These are phyloP conservation scores for Polypedilum vanderplanki DNA, from an alignment of 1,140 invertebrate species.

Conservation along the genomic window DNA sequence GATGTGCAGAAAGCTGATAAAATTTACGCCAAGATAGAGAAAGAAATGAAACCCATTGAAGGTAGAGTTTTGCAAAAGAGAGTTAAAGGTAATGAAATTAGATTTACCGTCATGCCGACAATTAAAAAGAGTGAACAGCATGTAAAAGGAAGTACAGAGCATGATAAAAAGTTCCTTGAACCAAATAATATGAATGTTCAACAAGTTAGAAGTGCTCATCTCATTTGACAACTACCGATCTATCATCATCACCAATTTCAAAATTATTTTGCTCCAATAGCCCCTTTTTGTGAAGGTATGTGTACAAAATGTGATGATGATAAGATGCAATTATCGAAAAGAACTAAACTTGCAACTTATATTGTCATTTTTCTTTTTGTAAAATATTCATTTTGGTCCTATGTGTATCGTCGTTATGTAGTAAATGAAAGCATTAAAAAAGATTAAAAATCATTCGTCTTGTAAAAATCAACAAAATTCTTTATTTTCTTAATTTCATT, in stretches of 20 bases:
- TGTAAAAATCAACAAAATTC: background rate
- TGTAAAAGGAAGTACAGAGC: background rate
- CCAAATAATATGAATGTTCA: background rate
- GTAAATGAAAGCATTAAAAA: background rate
- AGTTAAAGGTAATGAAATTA: conserved; percentile 47
- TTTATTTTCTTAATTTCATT: background rate
- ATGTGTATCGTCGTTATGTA: background rate
- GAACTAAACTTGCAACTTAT: background rate
- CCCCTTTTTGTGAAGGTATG: background rate
- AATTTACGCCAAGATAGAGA: conserved; percentile 45
- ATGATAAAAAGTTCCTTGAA: background rate
- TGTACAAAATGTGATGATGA: background rate
- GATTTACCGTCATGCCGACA: conserved; percentile 48
- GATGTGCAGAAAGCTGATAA: conserved; percentile 44
- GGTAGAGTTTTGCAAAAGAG: conserved; percentile 49
- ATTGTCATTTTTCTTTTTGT: background rate
- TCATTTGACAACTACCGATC: conserved; percentile 28
- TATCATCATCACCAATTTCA: background rate
- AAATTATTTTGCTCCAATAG: background rate
- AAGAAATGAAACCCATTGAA: conserved; percentile 40
- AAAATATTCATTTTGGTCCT: conserved; percentile 1
- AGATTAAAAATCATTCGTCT: background rate
- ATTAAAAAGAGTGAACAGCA: background rate
- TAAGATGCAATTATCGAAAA: background rate
- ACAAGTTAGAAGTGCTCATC: conserved; percentile 29